Evolutionary conservation across 2,888 invertebrate species (phyloP).

Genomic region (Apotomis turbidana): DNA sequence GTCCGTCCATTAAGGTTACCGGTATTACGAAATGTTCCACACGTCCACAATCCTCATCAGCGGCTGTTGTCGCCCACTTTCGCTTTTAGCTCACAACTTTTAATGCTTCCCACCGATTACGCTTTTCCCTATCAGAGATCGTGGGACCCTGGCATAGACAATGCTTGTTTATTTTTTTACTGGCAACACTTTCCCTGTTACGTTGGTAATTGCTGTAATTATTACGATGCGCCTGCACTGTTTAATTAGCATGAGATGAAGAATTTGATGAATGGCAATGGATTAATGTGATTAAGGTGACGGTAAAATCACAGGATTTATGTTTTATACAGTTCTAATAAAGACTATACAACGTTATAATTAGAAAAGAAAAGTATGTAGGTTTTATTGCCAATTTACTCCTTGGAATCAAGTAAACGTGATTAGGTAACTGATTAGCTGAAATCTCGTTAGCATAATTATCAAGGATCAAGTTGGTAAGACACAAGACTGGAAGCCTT

Average conservation of each 20-base stretch:
- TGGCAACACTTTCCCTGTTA: constrained; percentile 76
- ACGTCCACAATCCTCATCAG: constrained; percentile 45
- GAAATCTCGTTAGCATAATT: no score
- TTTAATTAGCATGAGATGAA: constrained; percentile 51
- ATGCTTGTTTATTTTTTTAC: constrained; percentile 73
- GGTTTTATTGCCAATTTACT: no score
- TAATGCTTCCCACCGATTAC: constrained; percentile 76
- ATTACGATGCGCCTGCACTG: constrained; percentile 53
- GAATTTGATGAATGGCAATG: constrained; percentile 40
- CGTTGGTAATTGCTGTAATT: constrained; percentile 67
- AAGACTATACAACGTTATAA: background rate
- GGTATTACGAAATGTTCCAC: constrained; percentile 25
- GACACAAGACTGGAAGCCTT: no score
- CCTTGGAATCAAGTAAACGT: no score
- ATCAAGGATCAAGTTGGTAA: no score
- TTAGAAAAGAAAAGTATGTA: no score
- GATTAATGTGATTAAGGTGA: constrained; percentile 22
- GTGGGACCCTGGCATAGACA: constrained; percentile 73
- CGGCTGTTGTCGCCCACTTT: constrained; percentile 70
- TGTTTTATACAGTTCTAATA: constrained; percentile 5
- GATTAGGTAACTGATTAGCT: no score
- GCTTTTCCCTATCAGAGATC: constrained; percentile 80
- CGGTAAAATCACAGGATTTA: constrained; percentile 10
- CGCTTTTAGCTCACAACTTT: constrained; percentile 66
- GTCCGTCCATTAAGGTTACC: constrained; percentile 23